Conservation (phyloP, 2,113 vertebrate genomes). For the Antechinus flavipes region DNA sequence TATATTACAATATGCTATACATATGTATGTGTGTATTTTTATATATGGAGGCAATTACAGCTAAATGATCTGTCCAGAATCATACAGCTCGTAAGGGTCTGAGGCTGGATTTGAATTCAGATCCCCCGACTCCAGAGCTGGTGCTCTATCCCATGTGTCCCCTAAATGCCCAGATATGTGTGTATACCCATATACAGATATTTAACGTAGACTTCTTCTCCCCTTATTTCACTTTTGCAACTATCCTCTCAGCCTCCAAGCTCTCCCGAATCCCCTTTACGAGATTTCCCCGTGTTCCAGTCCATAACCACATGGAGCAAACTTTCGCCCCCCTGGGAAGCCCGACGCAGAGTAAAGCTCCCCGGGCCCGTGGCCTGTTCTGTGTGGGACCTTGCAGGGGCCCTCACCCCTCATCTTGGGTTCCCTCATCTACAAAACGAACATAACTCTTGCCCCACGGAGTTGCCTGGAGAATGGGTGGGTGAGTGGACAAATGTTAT, state of each 20-base stretch:
- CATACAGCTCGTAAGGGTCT: background rate
- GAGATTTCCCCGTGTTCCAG: background rate
- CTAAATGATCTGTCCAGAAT: background rate
- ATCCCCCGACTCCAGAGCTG: background rate
- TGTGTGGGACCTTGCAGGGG: background rate
- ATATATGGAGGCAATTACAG: too few relatives aligned
- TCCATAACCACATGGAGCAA: background rate
- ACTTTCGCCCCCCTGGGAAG: background rate
- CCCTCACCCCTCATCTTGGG: background rate
- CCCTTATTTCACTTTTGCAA: too few relatives aligned
- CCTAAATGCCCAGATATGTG: background rate
- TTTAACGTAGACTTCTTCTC: too few relatives aligned
- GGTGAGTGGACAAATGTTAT: background rate
- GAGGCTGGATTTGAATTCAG: conserved; percentile 9
- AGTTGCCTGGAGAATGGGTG: background rate
- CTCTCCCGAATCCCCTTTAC: background rate
- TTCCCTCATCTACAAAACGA: background rate
- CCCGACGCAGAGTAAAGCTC: background rate
- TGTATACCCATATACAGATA: too few relatives aligned
- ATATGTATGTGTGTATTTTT: too few relatives aligned
- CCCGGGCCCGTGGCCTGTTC: background rate
- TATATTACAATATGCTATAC: too few relatives aligned
- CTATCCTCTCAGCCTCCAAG: background rate
- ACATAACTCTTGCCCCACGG: background rate
- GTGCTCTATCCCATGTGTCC: background rate